Percentiles rank a stretch among this genome's conserved stretches.
Evolutionary conservation across 2,797 vertebrate genomes (phyloP).

Genomic region (Diplodus puntazzo): DNA sequence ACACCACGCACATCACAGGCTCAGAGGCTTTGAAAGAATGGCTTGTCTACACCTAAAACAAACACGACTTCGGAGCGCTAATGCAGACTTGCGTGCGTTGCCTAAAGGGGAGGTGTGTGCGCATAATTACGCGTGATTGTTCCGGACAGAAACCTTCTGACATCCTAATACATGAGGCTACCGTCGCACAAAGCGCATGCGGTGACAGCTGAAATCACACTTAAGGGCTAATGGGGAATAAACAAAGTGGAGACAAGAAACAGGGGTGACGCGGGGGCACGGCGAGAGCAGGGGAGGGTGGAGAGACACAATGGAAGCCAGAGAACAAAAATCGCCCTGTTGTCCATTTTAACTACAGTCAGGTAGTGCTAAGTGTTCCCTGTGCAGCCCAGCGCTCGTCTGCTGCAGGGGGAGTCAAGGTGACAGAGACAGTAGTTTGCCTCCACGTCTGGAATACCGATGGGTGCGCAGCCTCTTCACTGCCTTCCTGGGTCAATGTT

Average conservation of each 20-base stretch:
- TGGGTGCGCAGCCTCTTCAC: constrained; percentile 64
- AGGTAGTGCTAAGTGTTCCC: constrained; percentile 70
- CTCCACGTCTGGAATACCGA: constrained; percentile 80
- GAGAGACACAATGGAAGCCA: constrained; percentile 9
- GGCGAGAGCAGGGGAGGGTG: background rate
- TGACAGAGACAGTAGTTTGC: constrained; percentile 77
- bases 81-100: constrained; percentile 38
- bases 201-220: constrained; percentile 47
- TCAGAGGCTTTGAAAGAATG: constrained; percentile 59
- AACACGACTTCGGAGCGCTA: constrained; percentile 49
- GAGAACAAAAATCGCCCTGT: constrained; percentile 36
- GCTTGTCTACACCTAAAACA: constrained; percentile 65
- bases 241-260: constrained; percentile 37
- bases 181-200: constrained; percentile 25
- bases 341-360: constrained; percentile 66
- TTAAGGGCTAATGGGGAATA: constrained; percentile 47
- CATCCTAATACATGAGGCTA: constrained; percentile 49
- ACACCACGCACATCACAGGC: constrained; percentile 52
- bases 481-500: constrained; percentile 65
- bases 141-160: constrained; percentile 64
- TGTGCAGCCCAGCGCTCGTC: constrained; percentile 61
- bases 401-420: constrained; percentile 80
- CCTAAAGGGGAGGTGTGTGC: constrained; percentile 35
- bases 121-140: constrained; percentile 55
- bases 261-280: constrained; percentile 4